Percentiles rank a stretch among this genome's conserved stretches.
phyloP scores from a whole-genome alignment of 2,888 invertebrate species.

The Perithous albicinctus region DNA sequence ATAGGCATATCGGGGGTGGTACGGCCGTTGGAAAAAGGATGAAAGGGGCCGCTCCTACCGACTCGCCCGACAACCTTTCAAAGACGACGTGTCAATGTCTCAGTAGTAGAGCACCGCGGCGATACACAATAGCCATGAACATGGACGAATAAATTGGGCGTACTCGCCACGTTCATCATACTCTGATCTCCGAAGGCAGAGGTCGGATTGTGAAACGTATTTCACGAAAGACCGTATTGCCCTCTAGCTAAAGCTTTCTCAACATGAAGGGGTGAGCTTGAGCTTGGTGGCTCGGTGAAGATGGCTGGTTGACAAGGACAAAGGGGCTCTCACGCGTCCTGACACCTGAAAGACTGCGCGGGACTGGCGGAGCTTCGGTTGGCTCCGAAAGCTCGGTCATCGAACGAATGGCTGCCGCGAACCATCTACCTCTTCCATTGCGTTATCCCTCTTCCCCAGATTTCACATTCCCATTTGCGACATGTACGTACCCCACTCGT shows the following conservation, averaged over 20 bases:
- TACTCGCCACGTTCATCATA: slow-evolving; percentile 43
- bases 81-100: slow-evolving; percentile 19
- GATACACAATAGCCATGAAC: slow-evolving; percentile 26
- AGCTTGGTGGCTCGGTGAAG: slow-evolving; percentile 14
- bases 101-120: background rate
- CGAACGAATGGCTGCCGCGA: slow-evolving; percentile 58
- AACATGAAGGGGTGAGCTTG: slow-evolving; percentile 15
- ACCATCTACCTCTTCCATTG: slow-evolving; percentile 32
- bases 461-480: slow-evolving; percentile 8
- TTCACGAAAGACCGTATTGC: slow-evolving; percentile 12
- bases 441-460: background rate
- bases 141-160: slow-evolving; percentile 46
- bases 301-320: slow-evolving; percentile 59
- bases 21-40: slow-evolving; percentile 17
- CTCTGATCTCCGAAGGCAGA: background rate
- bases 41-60: background rate
- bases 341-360: slow-evolving; percentile 61
- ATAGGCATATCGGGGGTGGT: slow-evolving; percentile 3
- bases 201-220: background rate
- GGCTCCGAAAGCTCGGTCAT: slow-evolving; percentile 56
- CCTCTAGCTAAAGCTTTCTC: slow-evolving; percentile 38
- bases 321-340: slow-evolving; percentile 43
- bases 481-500: slow-evolving; percentile 4
- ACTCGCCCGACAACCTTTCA: background rate
- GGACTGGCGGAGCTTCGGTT: slow-evolving; percentile 26